Base-by-base conservation (phyloP, 2,888 invertebrate species). In the Trisateles emortualis region DNA sequence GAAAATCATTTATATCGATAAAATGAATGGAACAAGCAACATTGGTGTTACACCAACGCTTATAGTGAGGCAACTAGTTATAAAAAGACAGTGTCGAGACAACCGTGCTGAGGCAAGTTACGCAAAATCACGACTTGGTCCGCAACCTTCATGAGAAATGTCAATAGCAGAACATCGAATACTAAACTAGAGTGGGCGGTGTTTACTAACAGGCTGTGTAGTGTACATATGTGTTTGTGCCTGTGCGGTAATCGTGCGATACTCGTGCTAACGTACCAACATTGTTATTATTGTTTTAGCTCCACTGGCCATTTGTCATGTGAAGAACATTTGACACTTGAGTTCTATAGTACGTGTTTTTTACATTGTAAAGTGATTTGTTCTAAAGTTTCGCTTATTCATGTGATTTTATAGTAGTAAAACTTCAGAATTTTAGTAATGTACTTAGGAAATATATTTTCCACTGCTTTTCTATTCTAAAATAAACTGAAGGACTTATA, bases 121-220 rank as follows among this genome's bases (percentile, higher is more conserved):
- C 90, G 88, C 91, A 90, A 90, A 91, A 90, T 87, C 90, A 90
- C 90, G 89, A 90, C 87, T 78, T 81, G 58, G 61, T 57, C 66
- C 72, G 81, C 84, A 87, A 85, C 91, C 91, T 91, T 92, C 90
- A 81, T 79, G 79, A 80, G 84, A 87, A 91, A 92, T 91, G 92
- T 91, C 91, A 91, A 92, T 90, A 90, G 84, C 84, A 78, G 77
- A 79, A 80, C 84, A 81, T 81, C 80, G 82, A 79, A 76, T 74
- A 72, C 60, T 62, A 52, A 44, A 52, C 47, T 64, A 59, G 58
- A 65, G 59, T 80, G 73, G 80, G 80, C 77, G 74, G 76, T 82
- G 76, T 79, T 79, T 78, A 78, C 76, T 73, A 82, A 79, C 79
- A 78, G 70, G 68, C 69, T 74, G 64, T 64, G 5, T 19, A 19